A percentile compares a stretch with the other conserved stretches of the same genome.
These are phyloP conservation scores for Chelon labrosus DNA, from an alignment of 2,797 vertebrate species.

Conservation along the genomic window DNA sequence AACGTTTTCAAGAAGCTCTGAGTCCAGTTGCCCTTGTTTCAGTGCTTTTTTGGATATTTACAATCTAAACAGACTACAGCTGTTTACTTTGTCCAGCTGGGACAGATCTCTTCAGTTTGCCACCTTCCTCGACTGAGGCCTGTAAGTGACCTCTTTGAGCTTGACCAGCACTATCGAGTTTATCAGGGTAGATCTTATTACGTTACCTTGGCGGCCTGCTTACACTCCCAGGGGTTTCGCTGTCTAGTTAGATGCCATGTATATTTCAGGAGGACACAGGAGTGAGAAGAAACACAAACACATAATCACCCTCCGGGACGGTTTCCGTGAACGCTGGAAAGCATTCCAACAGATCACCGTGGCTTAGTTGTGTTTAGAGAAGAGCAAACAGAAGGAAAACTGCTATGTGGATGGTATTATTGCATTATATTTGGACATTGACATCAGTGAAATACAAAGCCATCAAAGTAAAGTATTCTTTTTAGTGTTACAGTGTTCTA, in stretches of 20 bases:
- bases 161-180: conserved; percentile 60
- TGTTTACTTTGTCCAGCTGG: background rate
- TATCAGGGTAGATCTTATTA: conserved; percentile 51
- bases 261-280: conserved; percentile 70
- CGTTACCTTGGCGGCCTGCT: conserved; percentile 26
- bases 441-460: conserved; percentile 82
- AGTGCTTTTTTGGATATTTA: background rate
- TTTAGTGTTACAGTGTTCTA: conserved; percentile 80
- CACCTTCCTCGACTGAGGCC: conserved; percentile 28
- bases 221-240: conserved; percentile 55
- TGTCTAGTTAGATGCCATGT: conserved; percentile 58
- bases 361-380: background rate
- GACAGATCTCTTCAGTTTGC: conserved; percentile 8
- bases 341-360: conserved; percentile 1
- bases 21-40: no score
- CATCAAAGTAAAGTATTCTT: conserved; percentile 71
- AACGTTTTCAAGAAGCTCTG: no score
- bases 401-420: conserved; percentile 70
- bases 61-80: background rate
- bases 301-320: background rate
- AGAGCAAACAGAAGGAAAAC: conserved; percentile 33
- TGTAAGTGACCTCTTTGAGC: conserved; percentile 55
- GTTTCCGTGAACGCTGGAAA: conserved; percentile 31
- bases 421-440: conserved; percentile 79
- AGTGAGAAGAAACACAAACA: conserved; percentile 50